Percentiles rank a stretch among this genome's conserved stretches.
These are phyloP conservation scores for Vanacampus margaritifer DNA, from an alignment of 2,113 vertebrate genomes.

Conservation along the genomic window DNA sequence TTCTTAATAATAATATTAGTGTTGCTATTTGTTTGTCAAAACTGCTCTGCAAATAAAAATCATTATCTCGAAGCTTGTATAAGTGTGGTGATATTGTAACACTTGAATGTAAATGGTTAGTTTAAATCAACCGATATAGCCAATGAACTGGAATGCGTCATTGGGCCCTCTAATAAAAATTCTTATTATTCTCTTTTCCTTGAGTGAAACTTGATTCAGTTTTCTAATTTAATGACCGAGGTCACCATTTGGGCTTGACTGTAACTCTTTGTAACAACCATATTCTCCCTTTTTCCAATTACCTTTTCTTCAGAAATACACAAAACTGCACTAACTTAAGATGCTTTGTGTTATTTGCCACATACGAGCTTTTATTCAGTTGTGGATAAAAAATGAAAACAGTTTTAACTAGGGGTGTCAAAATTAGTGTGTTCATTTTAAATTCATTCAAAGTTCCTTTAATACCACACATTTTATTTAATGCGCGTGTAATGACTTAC, in stretches of 20 bases:
- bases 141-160: neutral
- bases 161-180: neutral
- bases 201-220: conserved; percentile 27
- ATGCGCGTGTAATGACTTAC: too few relatives aligned
- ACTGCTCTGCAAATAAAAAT: too few relatives aligned
- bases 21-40: too few relatives aligned
- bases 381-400: too few relatives aligned
- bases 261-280: conserved; percentile 30
- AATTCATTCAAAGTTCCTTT: too few relatives aligned
- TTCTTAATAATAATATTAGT: too few relatives aligned
- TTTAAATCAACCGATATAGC: neutral
- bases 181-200: neutral
- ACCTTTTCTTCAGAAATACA: conserved; percentile 29
- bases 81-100: neutral
- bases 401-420: too few relatives aligned
- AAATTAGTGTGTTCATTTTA: too few relatives aligned
- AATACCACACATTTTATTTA: too few relatives aligned
- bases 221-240: conserved; percentile 50
- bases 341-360: neutral
- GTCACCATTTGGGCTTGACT: conserved; percentile 22
- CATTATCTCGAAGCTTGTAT: neutral
- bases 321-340: conserved; percentile 6
- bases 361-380: neutral
- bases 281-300: conserved; percentile 16
- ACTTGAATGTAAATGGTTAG: neutral